Conservation (phyloP, 2,888 invertebrate species). For the Ormyrus pomaceus region DNA sequence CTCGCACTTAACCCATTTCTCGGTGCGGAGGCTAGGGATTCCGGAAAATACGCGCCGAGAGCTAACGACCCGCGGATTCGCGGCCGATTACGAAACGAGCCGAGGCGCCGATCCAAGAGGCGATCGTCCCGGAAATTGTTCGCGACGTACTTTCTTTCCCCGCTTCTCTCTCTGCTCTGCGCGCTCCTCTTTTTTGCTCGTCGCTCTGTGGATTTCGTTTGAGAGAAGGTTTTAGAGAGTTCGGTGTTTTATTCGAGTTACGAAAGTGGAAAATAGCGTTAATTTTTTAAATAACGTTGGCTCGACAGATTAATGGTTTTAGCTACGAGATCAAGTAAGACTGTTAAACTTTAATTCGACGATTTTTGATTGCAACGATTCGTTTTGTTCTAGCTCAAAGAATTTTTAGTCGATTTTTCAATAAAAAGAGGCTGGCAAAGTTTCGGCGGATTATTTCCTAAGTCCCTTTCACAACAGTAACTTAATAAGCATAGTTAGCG, state of each 20-base stretch:
- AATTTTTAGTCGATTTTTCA: no score
- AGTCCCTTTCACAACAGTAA: no score
- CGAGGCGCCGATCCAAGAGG: slow-evolving; percentile 46
- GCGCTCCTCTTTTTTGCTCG: background rate
- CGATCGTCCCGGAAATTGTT: slow-evolving; percentile 51
- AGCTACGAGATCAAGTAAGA: no score
- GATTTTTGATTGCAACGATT: no score
- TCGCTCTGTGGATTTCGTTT: background rate
- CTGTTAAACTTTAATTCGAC: no score
- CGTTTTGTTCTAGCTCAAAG: no score
- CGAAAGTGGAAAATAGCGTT: no score
- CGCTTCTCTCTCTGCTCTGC: background rate
- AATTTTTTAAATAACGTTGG: no score
- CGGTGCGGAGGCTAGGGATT: background rate
- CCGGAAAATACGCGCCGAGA: slow-evolving; percentile 44
- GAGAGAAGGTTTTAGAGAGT: background rate
- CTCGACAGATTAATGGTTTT: no score
- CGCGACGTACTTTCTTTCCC: slow-evolving; percentile 40
- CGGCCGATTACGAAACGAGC: slow-evolving; percentile 44
- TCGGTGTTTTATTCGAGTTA: background rate
- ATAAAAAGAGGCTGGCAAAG: no score
- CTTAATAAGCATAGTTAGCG: no score
- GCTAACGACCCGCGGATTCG: slow-evolving; percentile 53
- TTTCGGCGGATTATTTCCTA: no score
- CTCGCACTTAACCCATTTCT: slow-evolving; percentile 52